Base-by-base conservation (phyloP, 1,140 invertebrate species). In the Orussus abietinus region DNA sequence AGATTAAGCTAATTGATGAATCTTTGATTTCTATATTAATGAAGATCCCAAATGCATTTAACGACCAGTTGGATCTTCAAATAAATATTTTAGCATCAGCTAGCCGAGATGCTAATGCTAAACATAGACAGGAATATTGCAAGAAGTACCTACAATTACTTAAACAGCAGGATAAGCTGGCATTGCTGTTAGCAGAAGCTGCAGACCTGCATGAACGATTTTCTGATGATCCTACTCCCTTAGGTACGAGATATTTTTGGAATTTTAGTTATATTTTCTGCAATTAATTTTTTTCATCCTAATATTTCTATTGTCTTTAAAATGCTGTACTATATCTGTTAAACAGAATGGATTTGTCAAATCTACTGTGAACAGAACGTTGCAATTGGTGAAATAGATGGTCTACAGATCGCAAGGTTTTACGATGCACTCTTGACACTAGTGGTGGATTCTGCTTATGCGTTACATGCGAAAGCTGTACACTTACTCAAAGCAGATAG, bases 341-440 rank as follows among this genome's bases (percentile, higher is more conserved):
- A 20, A 10, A 33, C 36, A 69, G 78, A 80, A 59, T 82, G 80
- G 77, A 76, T 83, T 42, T 83, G 81, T 53, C 74, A 75, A 58
- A 62, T 75, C 1, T 83, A 78, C 53, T 75, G 71, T 21, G 75
- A 83, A 49, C 50, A 59, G 18, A 60, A 51, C 26, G 59, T 77
- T 19, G 55, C 74, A 13, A 41, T 65, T 53, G 51, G 67, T 28
- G 48, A 59, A 34, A 49, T 64, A 48, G 37, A 62, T 11, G 56
- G 72, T 18, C 59, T 69, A n/a, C 32, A 71, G 45, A 77, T 85
- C 26, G 66, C 64, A 36, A 22, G 51, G 19, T 80, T 73, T 48
- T 74, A 64, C 40, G 62, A 74, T 20, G 53, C 55, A 40, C 55
- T 82, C 10, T 51, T 75, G 10, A 49, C 68, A 18, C 22, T 79